phyloP scores from a whole-genome alignment of 2,113 vertebrate genomes.

The Corythoichthys intestinalis region DNA sequence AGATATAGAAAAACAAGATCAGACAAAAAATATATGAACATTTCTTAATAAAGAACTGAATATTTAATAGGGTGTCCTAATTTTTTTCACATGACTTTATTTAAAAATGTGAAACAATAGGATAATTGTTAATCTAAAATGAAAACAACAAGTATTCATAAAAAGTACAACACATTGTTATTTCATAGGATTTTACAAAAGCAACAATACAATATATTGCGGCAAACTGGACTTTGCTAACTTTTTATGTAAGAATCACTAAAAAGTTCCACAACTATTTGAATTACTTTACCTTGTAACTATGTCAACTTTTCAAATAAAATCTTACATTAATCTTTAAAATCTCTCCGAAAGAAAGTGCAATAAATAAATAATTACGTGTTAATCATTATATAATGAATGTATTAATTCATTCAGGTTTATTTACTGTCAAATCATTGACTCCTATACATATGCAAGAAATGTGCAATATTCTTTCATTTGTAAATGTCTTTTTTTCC shows the following conservation, averaged over 20 bases:
- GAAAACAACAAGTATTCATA: neutral
- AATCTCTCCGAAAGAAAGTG: neutral
- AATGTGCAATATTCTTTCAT: conserved; percentile 63
- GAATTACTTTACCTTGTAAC: neutral
- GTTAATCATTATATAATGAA: conserved; percentile 3
- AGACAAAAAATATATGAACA: no score
- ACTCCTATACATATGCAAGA: conserved; percentile 67
- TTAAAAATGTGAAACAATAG: neutral
- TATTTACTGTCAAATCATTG: neutral
- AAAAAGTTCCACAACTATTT: no score
- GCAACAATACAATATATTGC: neutral
- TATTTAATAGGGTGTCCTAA: no score
- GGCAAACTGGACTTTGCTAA: neutral
- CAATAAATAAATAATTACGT: neutral
- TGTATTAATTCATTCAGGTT: neutral
- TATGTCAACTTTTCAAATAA: neutral
- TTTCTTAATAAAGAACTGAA: no score
- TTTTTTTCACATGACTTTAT: no score
- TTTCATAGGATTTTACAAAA: neutral
- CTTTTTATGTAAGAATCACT: neutral
- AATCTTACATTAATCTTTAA: neutral
- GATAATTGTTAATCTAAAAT: neutral
- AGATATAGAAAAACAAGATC: no score
- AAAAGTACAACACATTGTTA: neutral
- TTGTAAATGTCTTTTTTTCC: conserved; percentile 62